Evolutionary conservation across 2,113 vertebrate species (phyloP).

Genomic region (Rhea americana): DNA sequence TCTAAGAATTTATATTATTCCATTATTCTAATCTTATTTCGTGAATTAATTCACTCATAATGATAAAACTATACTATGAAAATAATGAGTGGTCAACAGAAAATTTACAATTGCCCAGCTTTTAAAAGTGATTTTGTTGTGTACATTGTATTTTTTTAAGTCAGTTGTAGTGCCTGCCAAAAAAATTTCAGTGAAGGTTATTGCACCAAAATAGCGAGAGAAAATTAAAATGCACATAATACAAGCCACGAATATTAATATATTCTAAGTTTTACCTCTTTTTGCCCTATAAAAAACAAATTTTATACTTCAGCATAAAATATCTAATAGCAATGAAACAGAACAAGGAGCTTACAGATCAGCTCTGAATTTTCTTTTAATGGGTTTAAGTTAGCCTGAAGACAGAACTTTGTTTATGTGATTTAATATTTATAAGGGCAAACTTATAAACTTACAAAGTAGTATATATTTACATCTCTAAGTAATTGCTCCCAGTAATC

Average conservation of each 20-base stretch:
- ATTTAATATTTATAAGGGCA: conserved; percentile 64
- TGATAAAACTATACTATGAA: background rate
- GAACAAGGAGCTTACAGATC: background rate
- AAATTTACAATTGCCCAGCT: background rate
- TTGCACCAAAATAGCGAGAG: background rate
- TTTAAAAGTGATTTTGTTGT: background rate
- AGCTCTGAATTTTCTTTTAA: conserved; percentile 30
- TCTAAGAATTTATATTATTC: background rate
- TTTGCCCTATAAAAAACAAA: background rate
- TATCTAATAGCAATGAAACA: background rate
- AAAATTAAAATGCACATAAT: background rate
- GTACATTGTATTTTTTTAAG: background rate
- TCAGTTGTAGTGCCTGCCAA: background rate
- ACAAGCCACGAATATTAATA: background rate
- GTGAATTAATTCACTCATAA: background rate
- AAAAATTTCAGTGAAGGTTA: background rate
- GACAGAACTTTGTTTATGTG: conserved; percentile 32
- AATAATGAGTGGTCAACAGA: background rate
- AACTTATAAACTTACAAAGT: conserved; percentile 57
- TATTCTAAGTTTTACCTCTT: background rate
- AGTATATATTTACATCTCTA: conserved; percentile 64
- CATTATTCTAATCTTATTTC: background rate
- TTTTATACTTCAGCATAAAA: background rate
- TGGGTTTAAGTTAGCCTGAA: conserved; percentile 20
- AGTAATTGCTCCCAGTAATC: conserved; percentile 64